A percentile compares a stretch with the other conserved stretches of the same genome.
Conservation (phyloP, 2,888 invertebrate genomes). For the Andrena chrysosceles region DNA sequence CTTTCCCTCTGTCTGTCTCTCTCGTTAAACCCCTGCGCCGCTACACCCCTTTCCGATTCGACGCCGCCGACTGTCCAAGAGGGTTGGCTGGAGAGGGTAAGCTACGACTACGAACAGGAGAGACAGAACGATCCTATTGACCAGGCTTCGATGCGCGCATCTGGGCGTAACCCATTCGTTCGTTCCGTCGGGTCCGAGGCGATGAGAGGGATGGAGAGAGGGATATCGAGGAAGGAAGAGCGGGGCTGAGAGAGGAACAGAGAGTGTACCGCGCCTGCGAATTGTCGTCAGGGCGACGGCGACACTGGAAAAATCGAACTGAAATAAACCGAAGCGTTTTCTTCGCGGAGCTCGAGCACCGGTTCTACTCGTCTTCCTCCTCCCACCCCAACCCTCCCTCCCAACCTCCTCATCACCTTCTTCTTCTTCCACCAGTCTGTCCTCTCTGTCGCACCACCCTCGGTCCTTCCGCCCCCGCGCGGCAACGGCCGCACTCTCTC, state of each 20-base stretch:
- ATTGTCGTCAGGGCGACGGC: slow-evolving; percentile 84
- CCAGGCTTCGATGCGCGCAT: slow-evolving; percentile 85
- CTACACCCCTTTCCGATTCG: slow-evolving; percentile 73
- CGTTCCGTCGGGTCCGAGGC: slow-evolving; percentile 65
- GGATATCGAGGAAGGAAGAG: slow-evolving; percentile 66
- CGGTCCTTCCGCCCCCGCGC: slow-evolving; percentile 32
- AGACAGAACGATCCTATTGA: slow-evolving; percentile 82
- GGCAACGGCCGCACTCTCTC: slow-evolving; percentile 25
- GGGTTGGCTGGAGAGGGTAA: slow-evolving; percentile 60
- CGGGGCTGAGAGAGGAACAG: slow-evolving; percentile 56
- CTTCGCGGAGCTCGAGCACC: slow-evolving; percentile 74
- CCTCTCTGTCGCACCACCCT: slow-evolving; percentile 42
- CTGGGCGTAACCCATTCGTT: slow-evolving; percentile 85
- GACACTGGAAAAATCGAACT: slow-evolving; percentile 85
- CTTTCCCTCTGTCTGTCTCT: background rate
- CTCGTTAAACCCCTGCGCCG: slow-evolving; percentile 40
- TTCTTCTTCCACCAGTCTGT: slow-evolving; percentile 34
- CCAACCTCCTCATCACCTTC: slow-evolving; percentile 17
- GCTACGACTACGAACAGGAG: slow-evolving; percentile 69
- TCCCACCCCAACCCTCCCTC: background rate
- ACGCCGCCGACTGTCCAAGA: slow-evolving; percentile 63
- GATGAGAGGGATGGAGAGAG: slow-evolving; percentile 57
- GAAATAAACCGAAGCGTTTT: slow-evolving; percentile 84
- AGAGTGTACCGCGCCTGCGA: slow-evolving; percentile 83
- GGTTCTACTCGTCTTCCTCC: slow-evolving; percentile 46